A percentile compares a stretch with the other conserved stretches of the same genome.
Evolutionary conservation across 2,113 vertebrate species (phyloP).

Genomic region (Trochalopteron elliotii): DNA sequence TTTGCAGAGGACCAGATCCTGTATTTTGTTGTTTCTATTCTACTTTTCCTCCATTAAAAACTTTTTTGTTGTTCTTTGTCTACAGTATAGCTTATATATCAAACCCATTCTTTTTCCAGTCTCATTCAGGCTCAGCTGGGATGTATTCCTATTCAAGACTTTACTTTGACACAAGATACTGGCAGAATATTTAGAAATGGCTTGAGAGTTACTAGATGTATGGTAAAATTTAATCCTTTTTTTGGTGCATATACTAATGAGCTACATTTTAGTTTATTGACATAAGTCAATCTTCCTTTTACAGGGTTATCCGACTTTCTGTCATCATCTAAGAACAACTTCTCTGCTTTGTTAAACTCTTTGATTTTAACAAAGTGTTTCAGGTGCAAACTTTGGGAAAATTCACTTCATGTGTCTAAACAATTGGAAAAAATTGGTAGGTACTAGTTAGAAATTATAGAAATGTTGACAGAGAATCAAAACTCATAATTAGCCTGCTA

Average conservation of each 20-base stretch:
- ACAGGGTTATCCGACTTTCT: conserved; percentile 91
- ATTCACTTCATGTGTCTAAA: conserved; percentile 90
- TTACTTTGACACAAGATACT: conserved; percentile 92
- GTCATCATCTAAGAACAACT: conserved; percentile 78
- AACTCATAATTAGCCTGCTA: not conserved
- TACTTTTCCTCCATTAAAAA: not conserved
- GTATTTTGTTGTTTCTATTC: not conserved
- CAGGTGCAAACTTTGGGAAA: conserved; percentile 93
- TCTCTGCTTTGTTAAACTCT: conserved; percentile 83
- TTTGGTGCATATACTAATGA: not conserved
- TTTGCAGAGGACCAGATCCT: not conserved
- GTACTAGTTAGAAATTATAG: conserved; percentile 15
- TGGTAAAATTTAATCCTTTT: conserved; percentile 41
- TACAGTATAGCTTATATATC: not conserved
- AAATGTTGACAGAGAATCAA: not conserved
- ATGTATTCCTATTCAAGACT: conserved; percentile 92
- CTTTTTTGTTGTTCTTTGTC: not conserved
- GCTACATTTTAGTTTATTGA: conserved; percentile 9
- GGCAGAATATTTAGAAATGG: conserved; percentile 93
- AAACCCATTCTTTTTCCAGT: conserved; percentile 64
- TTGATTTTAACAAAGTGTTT: conserved; percentile 94
- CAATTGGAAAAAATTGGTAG: conserved; percentile 97
- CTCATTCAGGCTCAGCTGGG: conserved; percentile 96
- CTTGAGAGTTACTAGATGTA: conserved; percentile 92
- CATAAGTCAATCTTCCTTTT: conserved; percentile 23